A percentile compares a stretch with the other conserved stretches of the same genome.
These are phyloP conservation scores for Silurus lanzhouensis DNA, from an alignment of 2,797 vertebrate genomes.

Conservation along the genomic window DNA sequence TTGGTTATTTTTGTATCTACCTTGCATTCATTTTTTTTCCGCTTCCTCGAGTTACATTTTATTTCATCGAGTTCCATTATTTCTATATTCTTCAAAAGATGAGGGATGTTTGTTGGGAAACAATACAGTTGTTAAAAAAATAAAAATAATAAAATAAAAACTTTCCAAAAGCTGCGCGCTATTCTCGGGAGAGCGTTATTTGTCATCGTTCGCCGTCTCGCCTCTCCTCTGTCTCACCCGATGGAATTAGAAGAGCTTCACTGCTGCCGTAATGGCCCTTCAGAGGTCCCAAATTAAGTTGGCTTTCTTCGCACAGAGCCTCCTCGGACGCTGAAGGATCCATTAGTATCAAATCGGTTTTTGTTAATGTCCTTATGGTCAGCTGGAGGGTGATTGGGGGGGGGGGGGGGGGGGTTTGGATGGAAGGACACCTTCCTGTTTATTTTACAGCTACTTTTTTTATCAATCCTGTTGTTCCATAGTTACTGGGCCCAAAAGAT, in stretches of 20 bases:
- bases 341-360: constrained; percentile 47
- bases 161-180: neutral
- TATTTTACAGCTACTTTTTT: constrained; percentile 8
- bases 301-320: constrained; percentile 18
- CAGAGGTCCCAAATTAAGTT: constrained; percentile 51
- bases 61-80: too few species aligned
- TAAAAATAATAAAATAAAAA: neutral
- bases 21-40: too few species aligned
- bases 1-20: neutral
- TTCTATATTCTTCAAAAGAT: too few species aligned
- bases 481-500: neutral
- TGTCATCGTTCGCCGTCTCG: constrained; percentile 51
- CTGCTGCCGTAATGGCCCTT: constrained; percentile 54
- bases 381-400: neutral
- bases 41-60: too few species aligned
- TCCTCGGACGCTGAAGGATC: constrained; percentile 42
- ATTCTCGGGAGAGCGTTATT: neutral
- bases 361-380: constrained; percentile 56
- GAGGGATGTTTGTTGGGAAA: too few species aligned
- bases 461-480: neutral
- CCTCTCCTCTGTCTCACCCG: constrained; percentile 39
- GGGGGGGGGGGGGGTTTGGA: too few species aligned
- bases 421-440: constrained; percentile 1
- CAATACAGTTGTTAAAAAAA: too few species aligned
- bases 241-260: constrained; percentile 52